Base-by-base conservation (phyloP, 2,888 invertebrate genomes). In the Laspeyria flexula region DNA sequence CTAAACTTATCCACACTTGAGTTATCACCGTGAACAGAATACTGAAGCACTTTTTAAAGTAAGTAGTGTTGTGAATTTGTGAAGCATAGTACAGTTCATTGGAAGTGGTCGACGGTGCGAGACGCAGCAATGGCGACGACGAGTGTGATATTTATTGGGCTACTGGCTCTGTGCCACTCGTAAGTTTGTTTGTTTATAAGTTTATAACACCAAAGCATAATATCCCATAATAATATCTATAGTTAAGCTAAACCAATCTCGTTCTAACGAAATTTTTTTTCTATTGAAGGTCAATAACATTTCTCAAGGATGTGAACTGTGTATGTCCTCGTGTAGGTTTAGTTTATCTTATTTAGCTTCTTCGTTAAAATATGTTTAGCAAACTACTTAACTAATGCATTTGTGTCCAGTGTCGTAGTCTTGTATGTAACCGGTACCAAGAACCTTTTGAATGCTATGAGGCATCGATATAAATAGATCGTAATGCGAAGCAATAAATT, bases 101-200 rank as follows among this genome's bases (percentile, higher is more conserved):
- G 59, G 25, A 55, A 74, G 62, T 65, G 59, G 70, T 76, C 80
- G 76, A 51, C 73, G 65, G 51, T 57, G 75, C 62, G 53, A 66
- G 75, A 82, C 83, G 83, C 41, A 73, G 71, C 58, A 41, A 90
- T 89, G 88, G 81, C 81, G 66, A 88, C 86, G 83, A 73, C 79
- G 55, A 59, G 46, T 48, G 75, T 65, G 67, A 71, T 77, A 34
- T 56, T 82, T 73, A 76, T 90, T 75, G 80, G 75, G 55, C 65
- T 86, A 45, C 73, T 89, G 61, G 85, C 86, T 54, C 66, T 89
- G 45, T 79, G 81, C 75, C 85, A 86, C 50, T 75, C 75, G 90
- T 91, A 65, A 91, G 90, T 88, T 47, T 63, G 42, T 60, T 71
- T 75, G 65, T 72, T 75, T 73, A 77, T 57, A 54, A 31, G 35